Base-by-base conservation (phyloP, 1,140 invertebrate genomes). In the Anoplophora glabripennis region DNA sequence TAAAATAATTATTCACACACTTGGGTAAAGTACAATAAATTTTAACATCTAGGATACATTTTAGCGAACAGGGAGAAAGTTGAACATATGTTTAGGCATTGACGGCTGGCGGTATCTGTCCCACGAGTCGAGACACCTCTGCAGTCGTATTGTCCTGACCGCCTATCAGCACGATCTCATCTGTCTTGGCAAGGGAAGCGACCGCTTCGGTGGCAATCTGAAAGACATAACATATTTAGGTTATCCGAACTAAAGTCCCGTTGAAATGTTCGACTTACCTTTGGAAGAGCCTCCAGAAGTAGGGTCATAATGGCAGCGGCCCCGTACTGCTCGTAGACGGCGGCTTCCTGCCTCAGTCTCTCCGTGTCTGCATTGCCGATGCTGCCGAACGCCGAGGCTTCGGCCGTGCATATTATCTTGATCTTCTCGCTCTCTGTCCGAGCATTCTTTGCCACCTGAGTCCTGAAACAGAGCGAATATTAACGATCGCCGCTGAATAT, bases 121-220 rank as follows among this genome's bases (percentile, higher is more conserved):
- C 88, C 38, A 94, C 87, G 15, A 97, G 81, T 58, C 90, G 85
- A 11, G 87, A 88, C 18, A 98, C 83, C 75, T 97, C 94, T 45
- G 86, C 86, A 33, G 90, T 90, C 7, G 88, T 82, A 59, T 85
- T 82, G 64, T 84, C 80, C 37, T 81, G 81, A 40, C 91, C 91
- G 36, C 95, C 93, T 14, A 98, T 84, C 55, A 98, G 78, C n/a
- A 98, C 92, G 67, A 98, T 98, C 78, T 97, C 93, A 65, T 96
- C 93, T 4, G 92, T 96, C 81, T 94, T 96, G 21, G 93, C 88
- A 52, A 98, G 78, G 7, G 96, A 95, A 9, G 94, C 94, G 3
- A 94, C 84, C 17, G 98, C 87, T 80, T 98, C 94, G 15, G 94
- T 94, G 45, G 94, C 94, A 80, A 98, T 94, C 92, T 95, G 74